These are phyloP conservation scores for Phenganax subtilis DNA, from an alignment of 92 coral and sea anemone genomes.

Conservation along the genomic window DNA sequence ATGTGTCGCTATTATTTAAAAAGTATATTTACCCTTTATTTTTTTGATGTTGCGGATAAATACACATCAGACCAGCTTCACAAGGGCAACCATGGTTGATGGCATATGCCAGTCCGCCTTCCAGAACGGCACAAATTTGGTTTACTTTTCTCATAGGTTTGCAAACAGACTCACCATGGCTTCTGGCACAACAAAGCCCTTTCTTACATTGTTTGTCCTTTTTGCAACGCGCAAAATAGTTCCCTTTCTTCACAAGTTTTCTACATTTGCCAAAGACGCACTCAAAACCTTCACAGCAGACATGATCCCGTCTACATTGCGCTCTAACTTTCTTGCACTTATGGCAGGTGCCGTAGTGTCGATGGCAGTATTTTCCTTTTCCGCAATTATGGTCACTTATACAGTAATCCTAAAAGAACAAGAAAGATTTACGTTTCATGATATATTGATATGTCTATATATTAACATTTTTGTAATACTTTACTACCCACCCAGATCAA, in stretches of 20 bases:
- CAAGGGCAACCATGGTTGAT: conserved; percentile 89
- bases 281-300: conserved; percentile 80
- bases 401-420: conserved; percentile 34
- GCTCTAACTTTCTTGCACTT: conserved; percentile 59
- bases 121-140: conserved; percentile 71
- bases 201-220: conserved; percentile 70
- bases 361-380: conserved; percentile 72
- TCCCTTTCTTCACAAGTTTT: conserved; percentile 57
- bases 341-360: conserved; percentile 84
- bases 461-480: too few relatives aligned
- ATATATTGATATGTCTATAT: too few relatives aligned
- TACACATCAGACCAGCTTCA: conserved; percentile 75
- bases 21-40: too few relatives aligned
- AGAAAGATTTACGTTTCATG: too few relatives aligned
- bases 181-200: conserved; percentile 83
- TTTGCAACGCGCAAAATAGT: conserved; percentile 62
- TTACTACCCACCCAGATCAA: too few relatives aligned
- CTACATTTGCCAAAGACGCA: conserved; percentile 93
- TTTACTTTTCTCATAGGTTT: conserved; percentile 66
- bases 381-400: conserved; percentile 77
- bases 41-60: too few relatives aligned
- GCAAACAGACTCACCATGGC: conserved; percentile 90
- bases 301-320: conserved; percentile 76
- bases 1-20: too few relatives aligned
- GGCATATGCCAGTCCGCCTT: conserved; percentile 84